A percentile compares a stretch with the other conserved stretches of the same genome.
phyloP scores from a whole-genome alignment of 2,888 invertebrate genomes.

The Willowsia nigromaculata region DNA sequence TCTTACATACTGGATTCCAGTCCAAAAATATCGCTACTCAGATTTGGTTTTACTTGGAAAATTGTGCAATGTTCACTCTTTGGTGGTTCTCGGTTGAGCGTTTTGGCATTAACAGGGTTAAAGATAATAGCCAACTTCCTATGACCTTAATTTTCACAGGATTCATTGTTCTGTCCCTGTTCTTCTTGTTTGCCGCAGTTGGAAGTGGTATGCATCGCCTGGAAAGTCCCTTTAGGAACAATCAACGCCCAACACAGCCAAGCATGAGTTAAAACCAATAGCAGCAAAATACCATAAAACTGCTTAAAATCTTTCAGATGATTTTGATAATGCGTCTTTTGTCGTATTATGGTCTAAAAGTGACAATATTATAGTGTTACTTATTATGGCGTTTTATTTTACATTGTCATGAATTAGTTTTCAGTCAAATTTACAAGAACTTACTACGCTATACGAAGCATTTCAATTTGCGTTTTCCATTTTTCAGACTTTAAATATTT shows the following conservation, averaged over 20 bases:
- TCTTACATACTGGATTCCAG: conserved; percentile 75
- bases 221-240: conserved; percentile 56
- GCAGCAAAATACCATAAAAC: too few species aligned
- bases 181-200: conserved; percentile 68
- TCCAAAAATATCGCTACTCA: conserved; percentile 77
- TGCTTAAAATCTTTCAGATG: too few species aligned
- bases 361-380: too few species aligned
- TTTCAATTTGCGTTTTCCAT: too few species aligned
- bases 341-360: too few species aligned
- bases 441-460: too few species aligned
- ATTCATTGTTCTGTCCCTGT: conserved; percentile 57
- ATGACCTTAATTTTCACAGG: conserved; percentile 59
- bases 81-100: conserved; percentile 71
- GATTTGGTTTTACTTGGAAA: conserved; percentile 76
- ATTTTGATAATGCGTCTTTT: too few species aligned
- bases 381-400: too few species aligned
- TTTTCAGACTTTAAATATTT: too few species aligned
- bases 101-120: not conserved
- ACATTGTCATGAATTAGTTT: too few species aligned
- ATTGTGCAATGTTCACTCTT: conserved; percentile 65
- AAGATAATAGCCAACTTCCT: conserved; percentile 31
- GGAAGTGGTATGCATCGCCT: conserved; percentile 65
- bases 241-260: not conserved
- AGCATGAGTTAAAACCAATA: not conserved
- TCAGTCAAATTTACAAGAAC: too few species aligned